A percentile compares a stretch with the other conserved stretches of the same genome.
phyloP scores from a whole-genome alignment of 2,113 vertebrate genomes.

The Leucopsar rothschildi region DNA sequence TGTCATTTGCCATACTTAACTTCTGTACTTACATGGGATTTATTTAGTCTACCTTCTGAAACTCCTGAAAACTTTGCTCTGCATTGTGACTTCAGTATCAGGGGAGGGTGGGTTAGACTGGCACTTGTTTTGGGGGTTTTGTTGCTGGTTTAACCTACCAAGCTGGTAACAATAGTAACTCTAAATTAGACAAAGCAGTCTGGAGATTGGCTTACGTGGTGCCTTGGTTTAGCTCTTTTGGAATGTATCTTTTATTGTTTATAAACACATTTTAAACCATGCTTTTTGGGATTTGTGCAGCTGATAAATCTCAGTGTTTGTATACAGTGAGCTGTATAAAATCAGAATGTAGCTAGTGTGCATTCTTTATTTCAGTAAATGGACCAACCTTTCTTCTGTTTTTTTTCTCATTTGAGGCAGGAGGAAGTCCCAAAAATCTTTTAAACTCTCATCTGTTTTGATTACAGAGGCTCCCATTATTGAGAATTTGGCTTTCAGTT shows the following conservation, averaged over 20 bases:
- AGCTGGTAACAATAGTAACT: background rate
- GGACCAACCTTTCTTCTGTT: background rate
- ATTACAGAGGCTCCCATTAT: background rate
- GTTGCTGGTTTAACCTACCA: background rate
- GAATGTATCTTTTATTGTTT: background rate
- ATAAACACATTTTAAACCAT: background rate
- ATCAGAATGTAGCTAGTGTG: background rate
- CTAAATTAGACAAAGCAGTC: background rate
- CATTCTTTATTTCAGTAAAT: background rate
- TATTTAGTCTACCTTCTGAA: background rate
- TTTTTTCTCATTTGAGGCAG: background rate
- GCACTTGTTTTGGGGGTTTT: background rate
- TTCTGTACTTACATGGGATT: background rate
- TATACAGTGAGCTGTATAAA: background rate
- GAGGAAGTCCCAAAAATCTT: background rate
- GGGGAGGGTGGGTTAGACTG: background rate
- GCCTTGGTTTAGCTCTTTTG: background rate
- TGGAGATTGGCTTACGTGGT: background rate
- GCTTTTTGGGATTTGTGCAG: background rate
- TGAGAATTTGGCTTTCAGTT: background rate
- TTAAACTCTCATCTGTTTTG: background rate
- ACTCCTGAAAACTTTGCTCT: background rate
- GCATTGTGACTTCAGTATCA: accelerated
- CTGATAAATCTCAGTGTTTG: background rate
- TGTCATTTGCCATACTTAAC: background rate